Base-by-base conservation (phyloP, 2,888 invertebrate genomes). In the Aquatica leii region DNA sequence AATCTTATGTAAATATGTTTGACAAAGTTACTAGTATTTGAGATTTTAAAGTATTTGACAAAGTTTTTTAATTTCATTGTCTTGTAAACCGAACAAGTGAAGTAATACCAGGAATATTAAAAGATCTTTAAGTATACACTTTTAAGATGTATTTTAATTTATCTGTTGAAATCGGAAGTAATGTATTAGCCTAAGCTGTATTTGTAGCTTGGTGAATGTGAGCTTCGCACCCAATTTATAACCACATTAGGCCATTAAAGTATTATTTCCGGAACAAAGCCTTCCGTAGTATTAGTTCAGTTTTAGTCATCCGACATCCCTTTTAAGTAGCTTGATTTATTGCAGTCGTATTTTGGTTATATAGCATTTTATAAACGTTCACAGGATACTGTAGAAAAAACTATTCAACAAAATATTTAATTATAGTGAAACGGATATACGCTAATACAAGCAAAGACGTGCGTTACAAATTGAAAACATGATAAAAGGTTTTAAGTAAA, bases 201-300 rank as follows among this genome's bases (percentile, higher is more conserved):
- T 37, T 46, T 20, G 56, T 31, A 18, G 56, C 31, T 50, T 12
- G 43, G 35, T 37, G 52, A 37, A 15, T 52, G 52, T 52, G 37
- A 56, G 56, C 48, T 56, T 55, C 56, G 35, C 56, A 56, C 56
- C 56, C 35, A 56, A 56, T 56, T 56, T 56, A 56, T 56, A 56
- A 56, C 56, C 48, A 49, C 56, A 56, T 41, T 24, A 49, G 49
- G 35, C 56, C 46, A 56, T 56, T 49, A 49, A 46, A 46, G 56
- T 43, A 49, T 56, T 56, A 56, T 56, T 56, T 49, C 56, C 56
- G 48, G 56, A 56, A 40, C 49, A 43, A 48, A 41, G 54, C 41
- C 12, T 54, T 18, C 54, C 41, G 52, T 50, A 15, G 37, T 41
- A 41, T 41, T 12, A n/a, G 14, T 54, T 20, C 40, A 41, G 41